Conservation (phyloP, 2,888 invertebrate genomes). For the Aspidapion aeneum region DNA sequence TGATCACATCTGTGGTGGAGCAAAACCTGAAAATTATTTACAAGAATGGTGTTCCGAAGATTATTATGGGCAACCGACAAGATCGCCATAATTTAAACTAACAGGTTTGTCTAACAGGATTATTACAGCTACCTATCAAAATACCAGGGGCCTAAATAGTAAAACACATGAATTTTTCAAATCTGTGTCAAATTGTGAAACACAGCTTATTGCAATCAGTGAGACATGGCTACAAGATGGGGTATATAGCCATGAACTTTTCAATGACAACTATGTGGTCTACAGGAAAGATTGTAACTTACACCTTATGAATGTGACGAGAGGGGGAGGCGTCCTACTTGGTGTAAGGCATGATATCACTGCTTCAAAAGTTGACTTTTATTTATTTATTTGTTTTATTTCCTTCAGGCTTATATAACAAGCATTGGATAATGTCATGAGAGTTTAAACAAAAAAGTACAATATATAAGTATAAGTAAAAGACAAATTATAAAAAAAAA, state of each 20-base stretch:
- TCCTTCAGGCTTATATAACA: too few relatives aligned
- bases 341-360: constrained; percentile 1
- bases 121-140: neutral
- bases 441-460: too few relatives aligned
- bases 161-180: constrained; percentile 4
- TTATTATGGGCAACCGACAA: neutral
- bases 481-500: too few relatives aligned
- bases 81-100: neutral
- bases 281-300: neutral
- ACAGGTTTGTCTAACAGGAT: neutral
- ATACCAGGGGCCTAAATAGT: neutral
- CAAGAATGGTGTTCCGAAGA: neutral
- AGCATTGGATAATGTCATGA: too few relatives aligned
- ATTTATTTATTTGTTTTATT: too few relatives aligned
- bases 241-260: neutral
- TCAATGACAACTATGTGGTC: neutral
- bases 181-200: neutral
- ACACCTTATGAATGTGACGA: neutral
- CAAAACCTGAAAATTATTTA: neutral
- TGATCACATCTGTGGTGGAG: neutral
- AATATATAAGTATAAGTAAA: too few relatives aligned
- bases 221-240: constrained; percentile 8
- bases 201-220: neutral
- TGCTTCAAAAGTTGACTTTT: neutral
- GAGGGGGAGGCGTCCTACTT: constrained; percentile 1